phyloP scores from a whole-genome alignment of 2,113 vertebrate species.

The Gasterosteus nipponicus region DNA sequence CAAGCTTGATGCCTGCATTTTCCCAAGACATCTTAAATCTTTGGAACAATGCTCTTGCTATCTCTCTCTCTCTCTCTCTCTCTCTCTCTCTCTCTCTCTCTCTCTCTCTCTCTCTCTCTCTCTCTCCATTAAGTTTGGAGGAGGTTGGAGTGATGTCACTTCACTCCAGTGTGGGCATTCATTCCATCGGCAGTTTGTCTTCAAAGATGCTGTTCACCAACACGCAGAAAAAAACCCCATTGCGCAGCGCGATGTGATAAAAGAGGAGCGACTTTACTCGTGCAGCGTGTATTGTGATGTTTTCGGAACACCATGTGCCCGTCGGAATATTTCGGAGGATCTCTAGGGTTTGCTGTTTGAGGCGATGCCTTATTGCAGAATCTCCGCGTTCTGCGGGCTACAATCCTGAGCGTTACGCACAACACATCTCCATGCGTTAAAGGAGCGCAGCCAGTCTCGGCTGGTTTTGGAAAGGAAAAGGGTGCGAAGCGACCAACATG shows the following conservation, averaged over 20 bases:
- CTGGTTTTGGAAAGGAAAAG: slow-evolving; percentile 15
- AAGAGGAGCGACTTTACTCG: not conserved
- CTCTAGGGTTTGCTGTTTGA: not conserved
- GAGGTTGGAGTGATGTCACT: slow-evolving; percentile 78
- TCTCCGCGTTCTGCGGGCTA: not conserved
- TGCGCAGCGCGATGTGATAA: slow-evolving; percentile 52
- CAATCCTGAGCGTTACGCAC: slow-evolving; percentile 53
- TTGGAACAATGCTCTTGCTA: not conserved
- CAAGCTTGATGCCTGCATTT: slow-evolving; percentile 1
- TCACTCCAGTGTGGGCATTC: slow-evolving; percentile 58
- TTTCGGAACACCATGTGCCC: not conserved
- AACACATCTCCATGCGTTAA: slow-evolving; percentile 7
- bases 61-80: not conserved
- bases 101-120: not conserved
- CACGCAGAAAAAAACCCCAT: slow-evolving; percentile 26
- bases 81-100: slow-evolving; percentile 1
- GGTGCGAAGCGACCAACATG: slow-evolving; percentile 54
- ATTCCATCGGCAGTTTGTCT: slow-evolving; percentile 48
- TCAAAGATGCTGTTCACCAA: slow-evolving; percentile 39
- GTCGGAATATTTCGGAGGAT: slow-evolving; percentile 6
- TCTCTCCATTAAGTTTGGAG: slow-evolving; percentile 41
- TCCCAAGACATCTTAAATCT: slow-evolving; percentile 29
- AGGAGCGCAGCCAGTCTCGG: slow-evolving; percentile 7
- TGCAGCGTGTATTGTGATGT: not conserved
- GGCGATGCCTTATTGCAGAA: slow-evolving; percentile 1